These are phyloP conservation scores for Centropus bengalensis DNA, from an alignment of 2,113 vertebrate genomes.

Conservation along the genomic window DNA sequence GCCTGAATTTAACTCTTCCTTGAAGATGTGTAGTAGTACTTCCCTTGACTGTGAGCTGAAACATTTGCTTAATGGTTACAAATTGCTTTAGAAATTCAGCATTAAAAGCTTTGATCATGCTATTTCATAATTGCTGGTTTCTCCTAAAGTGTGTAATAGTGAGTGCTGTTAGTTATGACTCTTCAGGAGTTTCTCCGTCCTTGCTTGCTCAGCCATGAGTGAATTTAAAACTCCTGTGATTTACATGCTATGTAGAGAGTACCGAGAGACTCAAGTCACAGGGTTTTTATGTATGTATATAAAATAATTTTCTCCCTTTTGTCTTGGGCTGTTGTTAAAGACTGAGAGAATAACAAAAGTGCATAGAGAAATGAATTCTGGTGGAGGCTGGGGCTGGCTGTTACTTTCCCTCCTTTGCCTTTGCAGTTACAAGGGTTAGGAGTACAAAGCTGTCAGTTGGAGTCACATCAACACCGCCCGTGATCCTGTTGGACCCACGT, in stretches of 20 bases:
- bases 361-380: not conserved
- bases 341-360: not conserved
- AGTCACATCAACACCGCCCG: not conserved
- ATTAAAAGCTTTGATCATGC: not conserved
- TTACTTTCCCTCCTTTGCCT: not conserved
- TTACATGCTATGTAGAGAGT: not conserved
- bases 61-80: not conserved
- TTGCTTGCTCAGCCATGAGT: not conserved
- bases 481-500: fast-evolving
- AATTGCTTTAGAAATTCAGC: not conserved
- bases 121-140: not conserved
- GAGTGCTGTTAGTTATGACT: fast-evolving
- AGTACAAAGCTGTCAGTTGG: not conserved
- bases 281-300: not conserved
- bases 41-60: not conserved
- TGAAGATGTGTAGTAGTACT: not conserved
- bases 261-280: not conserved
- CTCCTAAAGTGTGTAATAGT: not conserved
- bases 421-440: not conserved
- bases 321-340: not conserved
- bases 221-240: not conserved
- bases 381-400: not conserved
- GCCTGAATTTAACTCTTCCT: not conserved
- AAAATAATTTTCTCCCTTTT: not conserved
- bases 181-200: not conserved